Percentiles rank a stretch among this genome's conserved stretches.
These are phyloP conservation scores for Brienomyrus brachyistius DNA, from an alignment of 2,113 vertebrate genomes.

Conservation along the genomic window DNA sequence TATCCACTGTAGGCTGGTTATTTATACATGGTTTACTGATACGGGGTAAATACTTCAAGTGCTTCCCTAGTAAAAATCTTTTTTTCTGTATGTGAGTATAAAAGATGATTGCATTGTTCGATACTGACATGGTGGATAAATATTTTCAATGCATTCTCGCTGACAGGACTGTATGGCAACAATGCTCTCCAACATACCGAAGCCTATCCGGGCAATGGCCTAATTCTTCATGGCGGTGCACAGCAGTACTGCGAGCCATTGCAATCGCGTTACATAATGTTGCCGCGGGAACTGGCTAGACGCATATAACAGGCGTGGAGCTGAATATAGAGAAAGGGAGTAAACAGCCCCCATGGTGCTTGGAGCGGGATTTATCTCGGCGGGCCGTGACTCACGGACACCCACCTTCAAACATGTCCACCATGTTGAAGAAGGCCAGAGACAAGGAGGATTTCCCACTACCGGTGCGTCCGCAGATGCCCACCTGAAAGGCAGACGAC, in stretches of 20 bases:
- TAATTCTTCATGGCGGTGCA: neutral
- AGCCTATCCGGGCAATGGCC: neutral
- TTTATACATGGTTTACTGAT: neutral
- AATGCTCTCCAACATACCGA: neutral
- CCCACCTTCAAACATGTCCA: slow-evolving; percentile 95
- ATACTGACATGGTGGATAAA: neutral
- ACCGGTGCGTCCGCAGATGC: slow-evolving; percentile 93
- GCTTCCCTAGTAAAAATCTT: neutral
- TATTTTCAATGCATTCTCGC: neutral
- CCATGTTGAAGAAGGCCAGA: slow-evolving; percentile 97
- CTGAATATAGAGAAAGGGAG: neutral
- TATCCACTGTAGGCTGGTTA: neutral
- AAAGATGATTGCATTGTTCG: neutral
- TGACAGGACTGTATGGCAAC: neutral
- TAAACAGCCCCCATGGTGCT: neutral
- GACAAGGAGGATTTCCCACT: slow-evolving; percentile 95
- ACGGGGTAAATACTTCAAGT: neutral
- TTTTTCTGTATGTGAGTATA: neutral
- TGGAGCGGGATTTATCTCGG: neutral
- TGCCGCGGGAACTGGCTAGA: neutral
- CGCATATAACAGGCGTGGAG: neutral
- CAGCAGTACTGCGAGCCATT: neutral
- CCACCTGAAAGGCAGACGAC: slow-evolving; percentile 64
- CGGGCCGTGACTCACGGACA: slow-evolving; percentile 20
- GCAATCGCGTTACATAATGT: neutral